Evolutionary conservation across 2,888 invertebrate species (phyloP).

Genomic region (Phaonia tiefii): DNA sequence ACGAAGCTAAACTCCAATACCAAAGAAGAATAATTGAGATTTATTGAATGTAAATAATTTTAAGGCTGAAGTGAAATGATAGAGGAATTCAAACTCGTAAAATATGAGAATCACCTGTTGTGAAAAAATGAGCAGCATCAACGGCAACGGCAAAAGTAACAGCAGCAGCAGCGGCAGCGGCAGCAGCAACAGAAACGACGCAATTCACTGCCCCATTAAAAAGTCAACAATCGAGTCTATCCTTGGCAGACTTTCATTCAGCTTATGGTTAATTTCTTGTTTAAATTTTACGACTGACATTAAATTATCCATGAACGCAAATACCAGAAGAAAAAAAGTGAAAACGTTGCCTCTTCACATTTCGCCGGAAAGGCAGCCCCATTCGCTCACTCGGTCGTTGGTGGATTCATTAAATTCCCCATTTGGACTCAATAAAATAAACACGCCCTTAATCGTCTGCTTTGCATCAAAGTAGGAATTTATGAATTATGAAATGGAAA

Average conservation of each 20-base stretch:
- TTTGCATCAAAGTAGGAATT: conserved; percentile 57
- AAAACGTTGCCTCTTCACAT: conserved; percentile 46
- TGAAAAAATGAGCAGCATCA: not conserved
- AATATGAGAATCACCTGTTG: conserved; percentile 22
- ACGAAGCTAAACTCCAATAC: too few species aligned
- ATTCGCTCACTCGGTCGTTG: not conserved
- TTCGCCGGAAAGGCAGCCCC: conserved; percentile 11
- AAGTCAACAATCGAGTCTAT: conserved; percentile 5
- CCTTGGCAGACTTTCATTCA: not conserved
- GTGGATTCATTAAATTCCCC: conserved; percentile 37
- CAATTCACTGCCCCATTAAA: not conserved
- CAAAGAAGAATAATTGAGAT: not conserved
- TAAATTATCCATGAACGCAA: conserved; percentile 9
- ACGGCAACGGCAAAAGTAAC: not conserved
- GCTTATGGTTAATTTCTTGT: conserved; percentile 10
- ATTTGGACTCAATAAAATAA: conserved; percentile 56
- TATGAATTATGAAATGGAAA: conserved; percentile 46
- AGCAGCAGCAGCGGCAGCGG: not conserved
- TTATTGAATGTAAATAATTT: not conserved
- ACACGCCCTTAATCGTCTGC: conserved; percentile 42
- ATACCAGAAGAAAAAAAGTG: conserved; percentile 45
- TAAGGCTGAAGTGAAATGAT: not conserved
- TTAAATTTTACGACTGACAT: conserved; percentile 24
- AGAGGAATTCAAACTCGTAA: not conserved
- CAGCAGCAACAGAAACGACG: not conserved